Percentiles rank a stretch among this genome's conserved stretches.
phyloP scores from a whole-genome alignment of 2,797 vertebrate species.

The Eulemur rubriventer region DNA sequence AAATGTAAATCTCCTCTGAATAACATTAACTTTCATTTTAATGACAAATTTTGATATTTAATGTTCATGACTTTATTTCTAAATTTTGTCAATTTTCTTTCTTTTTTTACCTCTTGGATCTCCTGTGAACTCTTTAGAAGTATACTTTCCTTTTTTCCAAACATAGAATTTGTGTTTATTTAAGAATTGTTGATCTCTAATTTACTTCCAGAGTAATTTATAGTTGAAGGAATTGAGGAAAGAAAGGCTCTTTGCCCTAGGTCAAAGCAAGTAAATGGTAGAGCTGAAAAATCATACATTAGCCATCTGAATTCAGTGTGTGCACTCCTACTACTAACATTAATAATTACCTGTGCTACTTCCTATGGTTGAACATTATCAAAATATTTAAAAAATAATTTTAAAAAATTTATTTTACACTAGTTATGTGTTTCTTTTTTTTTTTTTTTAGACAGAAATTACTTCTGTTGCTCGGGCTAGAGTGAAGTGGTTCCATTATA shows the following conservation, averaged over 20 bases:
- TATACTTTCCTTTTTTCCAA: neutral
- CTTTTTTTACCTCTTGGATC: neutral
- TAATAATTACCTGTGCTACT: neutral
- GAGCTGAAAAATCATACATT: neutral
- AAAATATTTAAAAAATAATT: neutral
- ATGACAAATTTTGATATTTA: neutral
- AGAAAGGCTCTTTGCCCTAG: neutral
- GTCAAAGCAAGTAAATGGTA: neutral
- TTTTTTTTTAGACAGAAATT: neutral
- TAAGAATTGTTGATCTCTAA: neutral
- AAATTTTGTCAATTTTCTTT: neutral
- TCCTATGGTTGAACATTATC: neutral
- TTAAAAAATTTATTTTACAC: neutral
- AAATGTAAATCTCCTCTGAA: neutral
- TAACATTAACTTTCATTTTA: neutral
- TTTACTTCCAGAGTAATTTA: neutral
- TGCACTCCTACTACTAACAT: neutral
- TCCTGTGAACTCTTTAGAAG: neutral
- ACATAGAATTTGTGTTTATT: neutral
- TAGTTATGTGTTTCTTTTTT: neutral
- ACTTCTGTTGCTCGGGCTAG: neutral
- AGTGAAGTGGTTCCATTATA: neutral
- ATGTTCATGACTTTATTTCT: neutral
- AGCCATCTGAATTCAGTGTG: neutral
- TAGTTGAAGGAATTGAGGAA: neutral